Evolutionary conservation across 2,888 invertebrate genomes (phyloP).

Genomic region (Andrena flavipes): DNA sequence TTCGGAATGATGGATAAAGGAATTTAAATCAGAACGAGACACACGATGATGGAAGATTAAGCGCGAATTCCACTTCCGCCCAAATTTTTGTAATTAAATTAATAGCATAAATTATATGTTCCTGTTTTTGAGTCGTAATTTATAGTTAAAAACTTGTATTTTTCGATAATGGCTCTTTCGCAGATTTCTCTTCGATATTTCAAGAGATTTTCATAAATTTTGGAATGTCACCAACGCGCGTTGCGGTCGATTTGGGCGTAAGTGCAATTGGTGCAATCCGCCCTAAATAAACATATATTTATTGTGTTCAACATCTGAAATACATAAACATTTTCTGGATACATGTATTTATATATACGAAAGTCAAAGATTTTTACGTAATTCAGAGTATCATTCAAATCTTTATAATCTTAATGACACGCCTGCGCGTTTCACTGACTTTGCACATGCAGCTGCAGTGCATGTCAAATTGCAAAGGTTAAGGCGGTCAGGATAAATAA

Average conservation of each 20-base stretch:
- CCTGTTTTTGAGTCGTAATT: too few relatives aligned
- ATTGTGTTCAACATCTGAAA: background rate
- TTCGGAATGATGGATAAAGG: background rate
- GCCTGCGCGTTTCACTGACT: slow-evolving; percentile 36
- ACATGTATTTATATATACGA: background rate
- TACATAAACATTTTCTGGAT: background rate
- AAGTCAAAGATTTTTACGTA: background rate
- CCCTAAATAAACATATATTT: slow-evolving; percentile 8
- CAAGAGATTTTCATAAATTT: too few relatives aligned
- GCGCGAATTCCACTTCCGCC: too few relatives aligned
- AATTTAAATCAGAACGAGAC: background rate
- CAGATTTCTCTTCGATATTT: too few relatives aligned
- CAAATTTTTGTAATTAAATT: too few relatives aligned
- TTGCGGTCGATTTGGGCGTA: too few relatives aligned
- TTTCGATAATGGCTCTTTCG: too few relatives aligned
- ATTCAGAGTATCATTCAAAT: slow-evolving; percentile 21
- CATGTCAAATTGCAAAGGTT: slow-evolving; percentile 51
- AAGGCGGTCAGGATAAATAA: slow-evolving; percentile 41
- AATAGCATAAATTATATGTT: too few relatives aligned
- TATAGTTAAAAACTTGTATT: too few relatives aligned
- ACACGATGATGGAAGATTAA: too few relatives aligned
- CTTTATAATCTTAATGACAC: background rate
- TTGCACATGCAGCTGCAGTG: slow-evolving; percentile 50
- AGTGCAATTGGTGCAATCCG: too few relatives aligned
- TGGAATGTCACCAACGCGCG: too few relatives aligned